Percentiles rank a stretch among this genome's conserved stretches.
Conservation (phyloP, 2,113 vertebrate genomes). For the Solea senegalensis region DNA sequence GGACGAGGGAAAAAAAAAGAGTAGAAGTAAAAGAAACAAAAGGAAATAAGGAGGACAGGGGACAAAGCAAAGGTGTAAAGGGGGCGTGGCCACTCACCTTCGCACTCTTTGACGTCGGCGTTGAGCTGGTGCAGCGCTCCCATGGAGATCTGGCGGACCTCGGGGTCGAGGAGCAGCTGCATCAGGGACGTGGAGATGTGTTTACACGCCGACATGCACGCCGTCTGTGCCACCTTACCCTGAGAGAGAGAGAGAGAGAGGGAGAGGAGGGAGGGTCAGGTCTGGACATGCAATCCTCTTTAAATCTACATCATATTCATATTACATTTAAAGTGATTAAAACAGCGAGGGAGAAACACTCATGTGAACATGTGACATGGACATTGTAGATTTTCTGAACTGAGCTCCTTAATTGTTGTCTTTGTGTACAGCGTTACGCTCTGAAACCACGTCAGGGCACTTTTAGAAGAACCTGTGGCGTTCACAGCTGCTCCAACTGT, state of each 20-base stretch:
- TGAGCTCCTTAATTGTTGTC: too few relatives aligned
- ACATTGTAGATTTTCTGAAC: too few relatives aligned
- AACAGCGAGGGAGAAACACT: too few relatives aligned
- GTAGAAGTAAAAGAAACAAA: not conserved
- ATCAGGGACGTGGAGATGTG: conserved; percentile 94
- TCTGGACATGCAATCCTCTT: not conserved
- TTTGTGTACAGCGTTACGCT: too few relatives aligned
- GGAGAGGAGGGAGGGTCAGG: not conserved
- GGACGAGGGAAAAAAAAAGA: too few relatives aligned
- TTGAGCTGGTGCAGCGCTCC: conserved; percentile 95
- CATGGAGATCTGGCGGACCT: conserved; percentile 92
- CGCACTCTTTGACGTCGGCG: conserved; percentile 93
- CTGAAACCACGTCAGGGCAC: too few relatives aligned
- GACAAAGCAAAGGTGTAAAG: too few relatives aligned
- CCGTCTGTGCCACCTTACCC: conserved; percentile 98
- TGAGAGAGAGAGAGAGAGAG: conserved; percentile 54
- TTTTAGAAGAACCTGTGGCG: too few relatives aligned
- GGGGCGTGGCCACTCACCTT: conserved; percentile 83
- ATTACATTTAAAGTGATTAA: too few relatives aligned
- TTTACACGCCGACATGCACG: conserved; percentile 98
- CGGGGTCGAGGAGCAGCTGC: conserved; percentile 91
- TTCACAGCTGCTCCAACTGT: too few relatives aligned
- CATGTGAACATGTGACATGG: too few relatives aligned
- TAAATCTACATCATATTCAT: not conserved
- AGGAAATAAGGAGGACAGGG: too few relatives aligned